Base-by-base conservation (phyloP, 2,888 invertebrate species). In the Eristalis arbustorum region DNA sequence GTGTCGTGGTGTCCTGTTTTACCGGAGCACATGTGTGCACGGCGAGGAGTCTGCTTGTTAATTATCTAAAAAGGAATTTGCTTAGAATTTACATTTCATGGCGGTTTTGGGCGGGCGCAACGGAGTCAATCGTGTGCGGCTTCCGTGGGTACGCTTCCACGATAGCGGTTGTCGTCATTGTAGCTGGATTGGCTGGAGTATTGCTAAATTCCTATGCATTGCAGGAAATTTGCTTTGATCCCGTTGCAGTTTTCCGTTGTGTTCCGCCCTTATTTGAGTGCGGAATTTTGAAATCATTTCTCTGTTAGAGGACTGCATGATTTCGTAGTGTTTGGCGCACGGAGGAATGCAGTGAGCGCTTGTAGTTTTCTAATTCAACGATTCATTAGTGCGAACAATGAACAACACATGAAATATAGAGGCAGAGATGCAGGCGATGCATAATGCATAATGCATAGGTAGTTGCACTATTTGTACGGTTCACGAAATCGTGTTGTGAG, bases 31-130 rank as follows among this genome's bases (percentile, higher is more conserved):
- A 80, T 62, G 71, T 76, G 61, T 66, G 61, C 61, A 67, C 13
- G 63, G 67, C 49, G 13, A 73, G 56, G 68, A 40, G 67, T 62
- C 62, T 66, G 66, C 71, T 75, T 71, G 81, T 82, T 81, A 81
- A 81, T 81, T 82, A 82, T 72, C 71, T 59, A 71, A 71, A 82
- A 66, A 82, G 76, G 71, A 82, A 81, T 81, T 73, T 67, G 67
- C 49, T 79, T 62, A 72, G 34, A 73, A 67, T 73, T 81, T 75
- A 59, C 75, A 81, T 82, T 71, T 66, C 66, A 56, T 25, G 23
- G 31, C 42, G 37, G 63, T 63, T 28, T 28, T 31, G 22, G 22
- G 13, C 28, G 57, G 57, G 23, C 10, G 57, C 18, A 31, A 11
- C n/a, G 31, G 14, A 62, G 28, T 62, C 62, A 62, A 62, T 62